Evolutionary conservation across 2,888 invertebrate genomes (phyloP).

Genomic region (Drosophila mimetica): DNA sequence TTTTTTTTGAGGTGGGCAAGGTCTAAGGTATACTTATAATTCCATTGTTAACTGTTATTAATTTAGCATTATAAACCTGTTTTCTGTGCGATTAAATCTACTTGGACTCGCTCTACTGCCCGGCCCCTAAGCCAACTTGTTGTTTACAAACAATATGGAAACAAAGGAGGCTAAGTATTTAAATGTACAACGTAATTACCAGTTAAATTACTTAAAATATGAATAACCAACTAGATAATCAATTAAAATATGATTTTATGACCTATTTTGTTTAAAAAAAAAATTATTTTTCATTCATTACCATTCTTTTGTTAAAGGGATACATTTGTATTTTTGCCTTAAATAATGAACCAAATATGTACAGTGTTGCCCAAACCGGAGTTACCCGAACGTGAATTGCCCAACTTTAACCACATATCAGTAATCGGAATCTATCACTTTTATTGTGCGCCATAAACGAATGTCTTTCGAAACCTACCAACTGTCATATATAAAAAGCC

Average conservation of each 20-base stretch:
- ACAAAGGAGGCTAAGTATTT: neutral
- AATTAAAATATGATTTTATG: too few species aligned
- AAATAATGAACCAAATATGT: neutral
- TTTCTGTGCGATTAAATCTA: constrained; percentile 9
- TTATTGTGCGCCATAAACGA: neutral
- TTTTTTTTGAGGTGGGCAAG: constrained; percentile 10
- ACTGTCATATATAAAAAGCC: constrained; percentile 11
- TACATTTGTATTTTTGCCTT: too few species aligned
- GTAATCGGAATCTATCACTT: neutral
- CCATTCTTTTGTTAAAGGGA: too few species aligned
- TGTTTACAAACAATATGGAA: constrained; percentile 13
- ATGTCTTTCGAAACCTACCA: constrained; percentile 8
- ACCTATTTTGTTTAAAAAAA: too few species aligned
- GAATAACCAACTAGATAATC: too few species aligned
- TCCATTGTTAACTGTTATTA: constrained; percentile 15
- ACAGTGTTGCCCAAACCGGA: neutral
- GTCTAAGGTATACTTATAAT: constrained; percentile 3
- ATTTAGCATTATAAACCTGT: constrained; percentile 21
- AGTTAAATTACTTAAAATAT: too few species aligned
- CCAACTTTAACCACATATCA: neutral
- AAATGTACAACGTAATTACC: too few species aligned
- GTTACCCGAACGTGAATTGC: neutral
- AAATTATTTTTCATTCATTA: too few species aligned
- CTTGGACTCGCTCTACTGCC: constrained; percentile 20
- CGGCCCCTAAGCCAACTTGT: constrained; percentile 9